Conservation (phyloP, 2,113 vertebrate species). For the Hemiscyllium ocellatum region DNA sequence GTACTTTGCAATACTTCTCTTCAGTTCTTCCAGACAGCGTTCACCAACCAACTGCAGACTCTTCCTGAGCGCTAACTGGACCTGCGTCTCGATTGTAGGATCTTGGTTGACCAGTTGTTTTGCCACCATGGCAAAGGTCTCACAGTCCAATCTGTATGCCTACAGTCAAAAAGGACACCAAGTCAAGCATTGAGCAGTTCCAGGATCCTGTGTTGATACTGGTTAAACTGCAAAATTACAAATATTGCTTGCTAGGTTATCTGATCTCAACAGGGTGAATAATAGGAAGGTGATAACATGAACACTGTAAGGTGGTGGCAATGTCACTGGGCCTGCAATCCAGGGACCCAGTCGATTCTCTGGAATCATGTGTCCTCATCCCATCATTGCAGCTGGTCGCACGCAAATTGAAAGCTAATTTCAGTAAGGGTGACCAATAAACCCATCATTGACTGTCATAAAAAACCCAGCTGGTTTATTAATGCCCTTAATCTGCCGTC, state of each 20-base stretch:
- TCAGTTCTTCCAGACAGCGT: conserved; percentile 46
- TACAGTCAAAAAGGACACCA: conserved; percentile 3
- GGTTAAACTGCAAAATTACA: too few species aligned
- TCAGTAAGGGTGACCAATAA: too few species aligned
- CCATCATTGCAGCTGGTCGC: too few species aligned
- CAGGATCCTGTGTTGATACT: neutral
- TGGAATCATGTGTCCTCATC: too few species aligned
- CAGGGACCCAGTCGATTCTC: too few species aligned
- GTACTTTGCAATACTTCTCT: conserved; percentile 48
- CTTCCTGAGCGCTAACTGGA: conserved; percentile 47
- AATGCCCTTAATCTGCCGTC: too few species aligned
- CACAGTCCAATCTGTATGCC: conserved; percentile 49
- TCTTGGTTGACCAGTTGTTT: conserved; percentile 50
- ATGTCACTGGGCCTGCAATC: too few species aligned
- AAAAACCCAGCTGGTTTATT: too few species aligned
- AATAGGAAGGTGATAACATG: neutral
- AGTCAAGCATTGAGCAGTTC: neutral
- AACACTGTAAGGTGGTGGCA: too few species aligned
- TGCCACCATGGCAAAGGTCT: conserved; percentile 48
- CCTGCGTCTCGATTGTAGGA: conserved; percentile 47
- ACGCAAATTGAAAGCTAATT: too few species aligned
- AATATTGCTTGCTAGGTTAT: neutral
- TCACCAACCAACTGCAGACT: conserved; percentile 45
- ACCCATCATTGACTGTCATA: too few species aligned
- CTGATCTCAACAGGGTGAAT: neutral